These are phyloP conservation scores for Drosophila paramelanica DNA, from an alignment of 2,888 invertebrate species.

Conservation along the genomic window DNA sequence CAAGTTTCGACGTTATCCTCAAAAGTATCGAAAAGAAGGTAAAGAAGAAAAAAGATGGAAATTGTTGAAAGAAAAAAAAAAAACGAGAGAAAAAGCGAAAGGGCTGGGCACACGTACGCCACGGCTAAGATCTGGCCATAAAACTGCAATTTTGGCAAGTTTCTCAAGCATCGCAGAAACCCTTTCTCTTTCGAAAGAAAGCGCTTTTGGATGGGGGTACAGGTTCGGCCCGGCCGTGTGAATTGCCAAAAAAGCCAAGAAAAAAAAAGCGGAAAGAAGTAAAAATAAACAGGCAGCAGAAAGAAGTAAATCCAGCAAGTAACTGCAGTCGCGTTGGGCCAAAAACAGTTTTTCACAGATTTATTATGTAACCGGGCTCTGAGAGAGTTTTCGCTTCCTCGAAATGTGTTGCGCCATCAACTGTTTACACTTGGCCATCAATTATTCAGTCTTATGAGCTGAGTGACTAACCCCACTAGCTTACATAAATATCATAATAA, in stretches of 20 bases:
- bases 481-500: conserved; percentile 60
- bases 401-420: conserved; percentile 60
- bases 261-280: conserved; percentile 1
- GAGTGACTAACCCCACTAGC: conserved; percentile 46
- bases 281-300: conserved; percentile 2
- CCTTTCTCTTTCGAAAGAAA: conserved; percentile 80
- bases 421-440: conserved; percentile 64
- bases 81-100: conserved; percentile 69
- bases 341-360: conserved; percentile 46
- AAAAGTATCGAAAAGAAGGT: conserved; percentile 22
- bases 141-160: conserved; percentile 76
- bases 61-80: conserved; percentile 8
- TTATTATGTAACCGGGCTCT: conserved; percentile 44
- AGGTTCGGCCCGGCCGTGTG: conserved; percentile 37
- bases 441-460: conserved; percentile 62
- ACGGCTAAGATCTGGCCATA: conserved; percentile 59
- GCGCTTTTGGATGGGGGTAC: conserved; percentile 41
- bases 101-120: conserved; percentile 71
- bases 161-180: conserved; percentile 65
- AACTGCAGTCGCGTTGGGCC: conserved; percentile 43
- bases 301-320: conserved; percentile 44
- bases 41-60: conserved; percentile 12
- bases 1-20: conserved; percentile 58
- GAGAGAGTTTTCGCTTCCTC: conserved; percentile 43
- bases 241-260: conserved; percentile 48